Evolutionary conservation across 2,797 vertebrate genomes (phyloP), one percentile per base, ranked within the genome.

Genomic region (Leptoclinus maculatus): DNA sequence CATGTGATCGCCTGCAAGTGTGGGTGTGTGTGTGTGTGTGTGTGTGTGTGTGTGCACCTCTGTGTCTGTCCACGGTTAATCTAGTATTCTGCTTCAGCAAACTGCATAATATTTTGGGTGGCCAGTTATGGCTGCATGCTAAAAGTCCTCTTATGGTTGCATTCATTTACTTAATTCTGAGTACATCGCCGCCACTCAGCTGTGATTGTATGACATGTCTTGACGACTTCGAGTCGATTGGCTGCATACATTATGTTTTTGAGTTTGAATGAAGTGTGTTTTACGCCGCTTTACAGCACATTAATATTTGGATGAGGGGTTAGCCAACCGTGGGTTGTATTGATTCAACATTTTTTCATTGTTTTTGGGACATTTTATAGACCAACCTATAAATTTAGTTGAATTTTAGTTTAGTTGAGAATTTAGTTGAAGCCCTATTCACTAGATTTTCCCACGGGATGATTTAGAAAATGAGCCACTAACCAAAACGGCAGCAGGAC

Each of bases 401-500:
- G 32, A 34, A 34, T 34, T 34, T 34, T 34, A 1, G 5, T 32
- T 32, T 5, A 32, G 29, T 5, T 32, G 29, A 1, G 5, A 32
- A 32, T 34, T 34, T 47, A 21, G 13, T 9, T 29, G n/a, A n/a
- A 66, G 23, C 14, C 16, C 38, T 13, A 14, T 38, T 8, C 23
- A 51, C 21, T 10, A 58, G 2, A 64, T 47, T 66, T 71, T 59
- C 63, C 70, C 74, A 65, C 2, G 1, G 34, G 34, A 19, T 32
- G 45, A 66, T 59, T 58, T 34, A 51, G 56, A 70, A 57, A 71
- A 76, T 71, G 36, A 79, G 29, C 67, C n/a, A 54, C 17, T 2
- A 19, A 54, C 27, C 21, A 43, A 32, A 0, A 34, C 76, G 68
- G 49, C 71, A 80, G 72, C 66, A 60, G 66, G 69, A 54, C 8